These are phyloP conservation scores for Cydia strobilella DNA, from an alignment of 1,140 invertebrate genomes.

Conservation along the genomic window DNA sequence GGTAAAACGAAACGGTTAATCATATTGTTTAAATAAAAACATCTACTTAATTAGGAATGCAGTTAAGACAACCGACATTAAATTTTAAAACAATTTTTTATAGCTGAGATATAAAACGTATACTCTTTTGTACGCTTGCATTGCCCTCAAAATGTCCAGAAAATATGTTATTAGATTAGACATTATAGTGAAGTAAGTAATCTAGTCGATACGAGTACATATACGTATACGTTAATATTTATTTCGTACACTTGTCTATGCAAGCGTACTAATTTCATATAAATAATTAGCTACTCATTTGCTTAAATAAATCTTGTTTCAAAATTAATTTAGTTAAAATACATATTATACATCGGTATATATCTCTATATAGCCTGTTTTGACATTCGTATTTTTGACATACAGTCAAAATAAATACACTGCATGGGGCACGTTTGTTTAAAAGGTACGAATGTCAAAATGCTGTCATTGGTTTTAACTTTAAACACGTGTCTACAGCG, in stretches of 20 bases:
- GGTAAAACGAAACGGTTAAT: constrained; percentile 32
- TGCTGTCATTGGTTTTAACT: background rate
- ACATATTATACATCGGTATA: background rate
- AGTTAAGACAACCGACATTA: constrained; percentile 12
- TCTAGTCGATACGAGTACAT: no score
- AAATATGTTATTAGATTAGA: background rate
- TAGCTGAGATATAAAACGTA: constrained; percentile 12
- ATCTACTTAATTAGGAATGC: constrained; percentile 36
- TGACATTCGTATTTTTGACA: constrained; percentile 9
- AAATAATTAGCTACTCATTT: background rate
- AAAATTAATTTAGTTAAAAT: background rate
- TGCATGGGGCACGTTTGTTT: background rate
- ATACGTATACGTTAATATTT: no score
- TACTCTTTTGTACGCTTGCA: background rate
- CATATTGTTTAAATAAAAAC: constrained; percentile 35
- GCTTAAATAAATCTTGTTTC: background rate
- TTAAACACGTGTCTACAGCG: background rate
- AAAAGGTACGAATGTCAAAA: background rate
- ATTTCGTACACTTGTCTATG: background rate
- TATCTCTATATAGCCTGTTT: background rate
- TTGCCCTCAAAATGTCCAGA: background rate
- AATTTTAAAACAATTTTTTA: background rate
- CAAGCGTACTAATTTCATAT: background rate
- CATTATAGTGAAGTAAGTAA: no score
- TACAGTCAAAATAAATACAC: constrained; percentile 6